phyloP scores from a whole-genome alignment of 2,797 vertebrate species.

The Dendrocincla fuliginosa region DNA sequence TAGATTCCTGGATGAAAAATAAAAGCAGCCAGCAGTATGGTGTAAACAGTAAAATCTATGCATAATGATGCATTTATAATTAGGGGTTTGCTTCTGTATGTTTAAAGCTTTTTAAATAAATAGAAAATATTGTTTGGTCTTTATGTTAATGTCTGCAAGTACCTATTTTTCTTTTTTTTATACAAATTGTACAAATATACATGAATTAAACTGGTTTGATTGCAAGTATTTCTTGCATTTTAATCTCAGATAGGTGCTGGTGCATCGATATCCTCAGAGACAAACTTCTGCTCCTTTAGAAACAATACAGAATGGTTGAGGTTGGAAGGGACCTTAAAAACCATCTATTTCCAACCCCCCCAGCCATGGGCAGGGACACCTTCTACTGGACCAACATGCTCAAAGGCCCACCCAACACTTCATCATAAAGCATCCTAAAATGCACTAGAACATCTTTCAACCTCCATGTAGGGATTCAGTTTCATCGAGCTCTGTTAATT shows the following conservation, averaged over 20 bases:
- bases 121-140: constrained; percentile 73
- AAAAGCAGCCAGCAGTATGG: constrained; percentile 60
- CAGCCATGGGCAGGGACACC: neutral
- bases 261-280: neutral
- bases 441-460: neutral
- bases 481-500: neutral
- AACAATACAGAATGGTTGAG: neutral
- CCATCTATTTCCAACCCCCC: neutral
- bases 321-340: neutral
- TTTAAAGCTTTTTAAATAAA: constrained; percentile 71
- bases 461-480: neutral
- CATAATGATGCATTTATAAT: constrained; percentile 55
- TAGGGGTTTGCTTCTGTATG: constrained; percentile 69
- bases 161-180: constrained; percentile 41
- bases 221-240: constrained; percentile 64
- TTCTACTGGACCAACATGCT: neutral
- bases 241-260: constrained; percentile 42
- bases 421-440: neutral
- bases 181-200: constrained; percentile 58
- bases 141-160: constrained; percentile 68
- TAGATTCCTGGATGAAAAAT: constrained; percentile 52
- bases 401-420: neutral
- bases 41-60: constrained; percentile 60
- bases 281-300: neutral
- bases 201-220: constrained; percentile 72